A percentile compares a stretch with the other conserved stretches of the same genome.
These are phyloP conservation scores for Archivesica marissinica DNA, from an alignment of 1,140 invertebrate species.

Conservation along the genomic window DNA sequence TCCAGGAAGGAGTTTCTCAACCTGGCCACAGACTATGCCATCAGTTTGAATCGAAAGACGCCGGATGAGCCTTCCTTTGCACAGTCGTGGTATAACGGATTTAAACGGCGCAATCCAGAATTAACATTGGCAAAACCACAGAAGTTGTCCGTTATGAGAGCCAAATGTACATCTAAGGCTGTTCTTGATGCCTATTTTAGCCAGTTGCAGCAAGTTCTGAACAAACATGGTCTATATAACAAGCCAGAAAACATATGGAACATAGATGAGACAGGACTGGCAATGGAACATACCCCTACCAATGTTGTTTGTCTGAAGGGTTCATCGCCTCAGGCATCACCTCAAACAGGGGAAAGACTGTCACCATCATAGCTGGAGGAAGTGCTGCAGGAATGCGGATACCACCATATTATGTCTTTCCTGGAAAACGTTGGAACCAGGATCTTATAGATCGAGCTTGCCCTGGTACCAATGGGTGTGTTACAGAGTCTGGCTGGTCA, in stretches of 20 bases:
- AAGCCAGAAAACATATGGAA: slow-evolving; percentile 62
- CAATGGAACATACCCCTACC: slow-evolving; percentile 34
- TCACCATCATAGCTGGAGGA: slow-evolving; percentile 81
- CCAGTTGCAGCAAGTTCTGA: slow-evolving; percentile 35
- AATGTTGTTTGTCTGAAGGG: slow-evolving; percentile 39
- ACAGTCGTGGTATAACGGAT: slow-evolving; percentile 30
- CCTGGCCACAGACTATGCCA: slow-evolving; percentile 29
- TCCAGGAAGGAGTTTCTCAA: neutral
- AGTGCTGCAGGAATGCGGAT: slow-evolving; percentile 79
- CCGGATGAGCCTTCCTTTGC: neutral
- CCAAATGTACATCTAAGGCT: slow-evolving; percentile 42
- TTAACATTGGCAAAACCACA: slow-evolving; percentile 92
- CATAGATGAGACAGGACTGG: slow-evolving; percentile 56
- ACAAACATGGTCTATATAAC: neutral
- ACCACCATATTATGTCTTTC: slow-evolving; percentile 82
- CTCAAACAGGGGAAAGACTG: slow-evolving; percentile 81
- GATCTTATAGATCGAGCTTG: slow-evolving; percentile 59
- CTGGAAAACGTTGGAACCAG: slow-evolving; percentile 78
- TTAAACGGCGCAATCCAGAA: slow-evolving; percentile 86
- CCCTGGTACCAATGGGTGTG: slow-evolving; percentile 8
- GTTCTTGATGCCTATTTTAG: slow-evolving; percentile 28
- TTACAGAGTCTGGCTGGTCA: slow-evolving; percentile 58
- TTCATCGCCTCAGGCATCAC: slow-evolving; percentile 68
- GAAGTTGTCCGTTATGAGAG: slow-evolving; percentile 86
- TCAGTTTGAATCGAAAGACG: slow-evolving; percentile 21